phyloP scores from a whole-genome alignment of 1,140 invertebrate species.

The Euschistus heros region DNA sequence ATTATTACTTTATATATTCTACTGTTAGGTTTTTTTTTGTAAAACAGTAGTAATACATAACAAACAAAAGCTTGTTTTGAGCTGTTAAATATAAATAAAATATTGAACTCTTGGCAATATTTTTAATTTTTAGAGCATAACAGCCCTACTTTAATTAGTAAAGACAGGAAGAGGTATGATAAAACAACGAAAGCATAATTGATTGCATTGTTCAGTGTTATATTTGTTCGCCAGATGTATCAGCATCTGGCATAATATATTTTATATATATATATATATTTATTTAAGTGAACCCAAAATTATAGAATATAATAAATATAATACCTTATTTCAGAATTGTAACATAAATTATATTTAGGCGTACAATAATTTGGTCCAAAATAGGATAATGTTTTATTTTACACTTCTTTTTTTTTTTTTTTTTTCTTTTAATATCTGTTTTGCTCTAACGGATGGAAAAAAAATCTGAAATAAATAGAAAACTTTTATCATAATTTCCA shows the following conservation, averaged over 20 bases:
- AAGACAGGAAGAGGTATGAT: neutral
- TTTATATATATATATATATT: conserved; percentile 12
- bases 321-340: conserved; percentile 20
- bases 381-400: conserved; percentile 18
- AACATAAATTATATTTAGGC: conserved; percentile 24
- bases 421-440: neutral
- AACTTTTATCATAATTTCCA: conserved; percentile 16
- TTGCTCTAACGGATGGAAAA: conserved; percentile 19
- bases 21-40: too few species aligned
- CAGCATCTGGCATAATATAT: conserved; percentile 18
- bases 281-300: conserved; percentile 24
- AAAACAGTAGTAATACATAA: too few species aligned
- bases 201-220: conserved; percentile 19
- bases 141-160: neutral
- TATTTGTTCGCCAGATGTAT: conserved; percentile 23
- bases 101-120: too few species aligned
- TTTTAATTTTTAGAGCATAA: too few species aligned
- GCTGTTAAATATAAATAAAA: too few species aligned
- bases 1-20: too few species aligned
- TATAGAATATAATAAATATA: conserved; percentile 25
- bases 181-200: neutral
- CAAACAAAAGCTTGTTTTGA: too few species aligned
- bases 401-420: conserved; percentile 1
- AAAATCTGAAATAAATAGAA: conserved; percentile 18
- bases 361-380: conserved; percentile 24